Conservation (phyloP, 2,113 vertebrate species). For the Illadopsis cleaveri region DNA sequence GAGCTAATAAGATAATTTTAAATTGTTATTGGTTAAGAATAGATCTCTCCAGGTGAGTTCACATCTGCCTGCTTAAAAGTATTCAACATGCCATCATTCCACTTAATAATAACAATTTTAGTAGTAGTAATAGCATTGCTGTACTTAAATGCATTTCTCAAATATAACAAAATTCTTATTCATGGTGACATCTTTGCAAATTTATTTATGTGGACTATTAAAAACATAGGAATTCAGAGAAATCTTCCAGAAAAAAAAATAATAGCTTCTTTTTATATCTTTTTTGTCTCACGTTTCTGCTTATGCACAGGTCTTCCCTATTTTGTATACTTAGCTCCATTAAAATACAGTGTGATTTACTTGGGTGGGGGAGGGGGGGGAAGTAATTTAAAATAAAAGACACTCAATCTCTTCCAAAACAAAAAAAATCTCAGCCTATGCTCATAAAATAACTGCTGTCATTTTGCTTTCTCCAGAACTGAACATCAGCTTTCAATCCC, state of each 20-base stretch:
- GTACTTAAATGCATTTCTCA: neutral
- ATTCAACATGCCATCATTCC: neutral
- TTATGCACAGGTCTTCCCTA: neutral
- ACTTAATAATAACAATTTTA: neutral
- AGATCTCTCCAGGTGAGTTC: neutral
- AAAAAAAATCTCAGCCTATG: neutral
- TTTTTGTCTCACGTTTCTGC: neutral
- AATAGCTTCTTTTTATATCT: neutral
- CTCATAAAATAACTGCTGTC: neutral
- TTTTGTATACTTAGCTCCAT: neutral
- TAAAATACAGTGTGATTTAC: neutral
- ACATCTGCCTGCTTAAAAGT: neutral
- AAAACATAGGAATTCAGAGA: neutral
- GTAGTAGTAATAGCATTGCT: neutral
- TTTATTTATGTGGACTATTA: neutral
- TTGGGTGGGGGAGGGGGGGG: too few species aligned
- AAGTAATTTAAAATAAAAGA: neutral
- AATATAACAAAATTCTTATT: neutral
- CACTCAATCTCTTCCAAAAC: neutral
- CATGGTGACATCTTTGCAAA: neutral
- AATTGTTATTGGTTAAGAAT: neutral
- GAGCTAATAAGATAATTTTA: neutral
- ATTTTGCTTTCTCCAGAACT: neutral
- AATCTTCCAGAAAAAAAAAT: neutral
- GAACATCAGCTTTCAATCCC: neutral